A percentile compares a stretch with the other conserved stretches of the same genome.
phyloP scores from a whole-genome alignment of 2,888 invertebrate genomes.

The Cheilosia grossa region DNA sequence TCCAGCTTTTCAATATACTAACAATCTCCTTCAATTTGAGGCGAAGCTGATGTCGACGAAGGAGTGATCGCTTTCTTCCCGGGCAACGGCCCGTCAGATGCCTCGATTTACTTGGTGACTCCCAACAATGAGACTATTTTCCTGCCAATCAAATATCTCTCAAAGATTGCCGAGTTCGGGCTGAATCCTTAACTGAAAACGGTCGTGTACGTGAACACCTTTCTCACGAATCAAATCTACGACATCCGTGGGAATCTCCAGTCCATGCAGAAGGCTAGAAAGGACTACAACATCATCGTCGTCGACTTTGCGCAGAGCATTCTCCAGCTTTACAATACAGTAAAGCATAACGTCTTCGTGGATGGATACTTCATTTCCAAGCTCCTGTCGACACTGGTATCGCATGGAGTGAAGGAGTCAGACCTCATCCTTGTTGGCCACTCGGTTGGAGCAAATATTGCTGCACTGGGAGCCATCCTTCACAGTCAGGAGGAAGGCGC shows the following conservation, averaged over 20 bases:
- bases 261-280: constrained; percentile 77
- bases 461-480: constrained; percentile 78
- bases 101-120: constrained; percentile 78
- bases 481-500: constrained; percentile 8
- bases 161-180: constrained; percentile 80
- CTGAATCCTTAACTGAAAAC: constrained; percentile 78
- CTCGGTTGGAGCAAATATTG: constrained; percentile 81
- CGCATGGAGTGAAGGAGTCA: constrained; percentile 49
- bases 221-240: constrained; percentile 76
- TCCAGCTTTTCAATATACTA: not conserved
- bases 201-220: constrained; percentile 79
- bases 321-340: constrained; percentile 79
- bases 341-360: constrained; percentile 79
- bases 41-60: constrained; percentile 80
- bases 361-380: constrained; percentile 79
- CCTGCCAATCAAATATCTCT: constrained; percentile 79
- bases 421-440: constrained; percentile 80
- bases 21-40: constrained; percentile 65
- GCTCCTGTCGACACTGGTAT: constrained; percentile 76
- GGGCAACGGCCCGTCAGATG: constrained; percentile 81
- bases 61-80: constrained; percentile 79
- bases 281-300: constrained; percentile 79
- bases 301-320: constrained; percentile 79
- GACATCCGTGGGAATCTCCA: constrained; percentile 79
- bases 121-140: constrained; percentile 79